Evolutionary conservation across 2,113 vertebrate genomes (phyloP).

Genomic region (Piaya cayana): DNA sequence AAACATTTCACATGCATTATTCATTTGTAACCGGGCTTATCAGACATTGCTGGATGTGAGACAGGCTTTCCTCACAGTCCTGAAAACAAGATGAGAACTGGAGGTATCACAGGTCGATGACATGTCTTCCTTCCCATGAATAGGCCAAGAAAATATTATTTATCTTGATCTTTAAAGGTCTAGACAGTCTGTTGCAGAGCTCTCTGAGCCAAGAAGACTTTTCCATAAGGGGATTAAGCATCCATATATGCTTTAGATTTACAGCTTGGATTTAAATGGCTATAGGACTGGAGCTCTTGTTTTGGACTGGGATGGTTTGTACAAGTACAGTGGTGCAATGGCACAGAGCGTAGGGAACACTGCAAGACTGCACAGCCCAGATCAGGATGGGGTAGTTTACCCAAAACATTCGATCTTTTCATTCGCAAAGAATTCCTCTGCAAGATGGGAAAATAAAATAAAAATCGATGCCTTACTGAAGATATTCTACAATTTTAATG

Average conservation of each 20-base stretch:
- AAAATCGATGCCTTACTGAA: not conserved
- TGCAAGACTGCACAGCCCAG: not conserved
- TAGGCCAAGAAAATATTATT: not conserved
- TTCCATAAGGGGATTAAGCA: not conserved
- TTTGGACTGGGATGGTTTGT: not conserved
- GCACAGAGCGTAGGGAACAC: fast-evolving
- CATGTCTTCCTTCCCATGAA: not conserved
- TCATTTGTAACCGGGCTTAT: not conserved
- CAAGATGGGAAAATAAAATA: not conserved
- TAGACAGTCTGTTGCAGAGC: not conserved
- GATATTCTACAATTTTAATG: not conserved
- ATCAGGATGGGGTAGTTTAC: not conserved
- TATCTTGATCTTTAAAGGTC: not conserved
- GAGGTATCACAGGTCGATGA: not conserved
- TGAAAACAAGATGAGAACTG: not conserved
- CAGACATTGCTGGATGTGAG: not conserved
- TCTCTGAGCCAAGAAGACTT: not conserved
- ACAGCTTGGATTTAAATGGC: not conserved
- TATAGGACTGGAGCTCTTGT: not conserved
- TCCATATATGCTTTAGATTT: not conserved
- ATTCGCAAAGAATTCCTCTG: not conserved
- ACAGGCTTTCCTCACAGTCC: not conserved
- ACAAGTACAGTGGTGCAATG: fast-evolving
- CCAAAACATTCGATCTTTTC: not conserved
- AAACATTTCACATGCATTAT: not conserved